A percentile compares a stretch with the other conserved stretches of the same genome.
phyloP scores from a whole-genome alignment of 2,113 vertebrate species.

The Meriones unguiculatus region DNA sequence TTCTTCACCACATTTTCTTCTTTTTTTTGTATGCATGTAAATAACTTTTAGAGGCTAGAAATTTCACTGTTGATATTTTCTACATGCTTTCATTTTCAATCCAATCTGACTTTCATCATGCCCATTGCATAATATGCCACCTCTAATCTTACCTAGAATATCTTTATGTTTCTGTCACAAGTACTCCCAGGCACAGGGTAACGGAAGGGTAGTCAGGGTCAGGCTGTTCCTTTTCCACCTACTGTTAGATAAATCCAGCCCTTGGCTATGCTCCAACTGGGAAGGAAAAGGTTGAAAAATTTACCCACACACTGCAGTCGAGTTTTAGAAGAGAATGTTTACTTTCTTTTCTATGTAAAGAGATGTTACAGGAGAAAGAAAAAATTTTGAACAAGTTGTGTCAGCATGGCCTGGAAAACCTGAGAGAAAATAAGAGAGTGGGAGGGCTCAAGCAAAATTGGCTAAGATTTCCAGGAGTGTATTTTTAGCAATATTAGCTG shows the following conservation, averaged over 20 bases:
- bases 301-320: neutral
- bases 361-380: neutral
- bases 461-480: neutral
- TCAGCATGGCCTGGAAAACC: neutral
- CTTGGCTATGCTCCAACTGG: neutral
- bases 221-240: neutral
- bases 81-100: conserved; percentile 5
- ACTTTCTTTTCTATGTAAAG: neutral
- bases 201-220: too few relatives aligned
- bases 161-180: neutral
- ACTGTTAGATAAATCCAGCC: neutral
- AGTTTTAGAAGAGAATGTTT: neutral
- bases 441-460: fast-evolving
- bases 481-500: neutral
- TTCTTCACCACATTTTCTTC: neutral
- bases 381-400: neutral
- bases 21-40: neutral
- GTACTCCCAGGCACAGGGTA: neutral
- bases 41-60: neutral
- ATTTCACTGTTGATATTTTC: neutral
- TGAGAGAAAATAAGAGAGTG: neutral
- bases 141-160: neutral
- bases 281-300: neutral
- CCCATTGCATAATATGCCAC: neutral
- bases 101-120: neutral